Evolutionary conservation across 2,797 vertebrate genomes (phyloP), one percentile per base, ranked within the genome.

Genomic region (Pipistrellus pygmaeus): DNA sequence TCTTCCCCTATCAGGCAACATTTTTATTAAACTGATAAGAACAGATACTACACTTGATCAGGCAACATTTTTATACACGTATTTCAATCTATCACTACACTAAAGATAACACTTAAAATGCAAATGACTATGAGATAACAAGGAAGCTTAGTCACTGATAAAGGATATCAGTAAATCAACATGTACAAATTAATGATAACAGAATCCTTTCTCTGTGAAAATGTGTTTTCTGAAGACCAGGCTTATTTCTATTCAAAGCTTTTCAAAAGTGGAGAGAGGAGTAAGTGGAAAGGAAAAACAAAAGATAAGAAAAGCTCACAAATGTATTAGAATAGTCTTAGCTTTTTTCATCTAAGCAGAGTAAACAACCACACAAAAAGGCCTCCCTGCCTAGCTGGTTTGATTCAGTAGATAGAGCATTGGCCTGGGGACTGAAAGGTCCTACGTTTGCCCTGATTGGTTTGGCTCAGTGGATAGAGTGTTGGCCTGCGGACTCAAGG

Each of bases 91-190:
- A 60, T 41, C 44, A 85, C 57, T 71, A 92, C 85, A 84, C 72
- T 25, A 88, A 90, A 90, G 68, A 95, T 32, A 94, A 95, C 85
- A 57, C 21, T 92, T 94, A 92, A 87, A 84, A 95, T 73, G 71
- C 48, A 95, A 94, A 84, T 55, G 38, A 92, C 18, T 35, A 3
- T 41, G 30, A 55, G 77, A 94, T 69, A 87, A 73, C 21, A 91
- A 72, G 25, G 21, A 66, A 88, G 84, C 18, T 88, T 23, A 88
- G 13, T 85, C 5, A 55, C 18, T 66, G 41, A 85, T 71, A 93
- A 91, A 85, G 62, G 35, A 1, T 68, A 48, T 75, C 68, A 88
- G 60, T 85, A 84, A 68, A 86, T 85, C 55, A 85, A 62, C n/a
- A 46, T 4, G 27, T 72, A 78, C 30, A 90, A 92, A 90, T 87